phyloP scores from a whole-genome alignment of 2,113 vertebrate genomes.

The Hippocampus comes region DNA sequence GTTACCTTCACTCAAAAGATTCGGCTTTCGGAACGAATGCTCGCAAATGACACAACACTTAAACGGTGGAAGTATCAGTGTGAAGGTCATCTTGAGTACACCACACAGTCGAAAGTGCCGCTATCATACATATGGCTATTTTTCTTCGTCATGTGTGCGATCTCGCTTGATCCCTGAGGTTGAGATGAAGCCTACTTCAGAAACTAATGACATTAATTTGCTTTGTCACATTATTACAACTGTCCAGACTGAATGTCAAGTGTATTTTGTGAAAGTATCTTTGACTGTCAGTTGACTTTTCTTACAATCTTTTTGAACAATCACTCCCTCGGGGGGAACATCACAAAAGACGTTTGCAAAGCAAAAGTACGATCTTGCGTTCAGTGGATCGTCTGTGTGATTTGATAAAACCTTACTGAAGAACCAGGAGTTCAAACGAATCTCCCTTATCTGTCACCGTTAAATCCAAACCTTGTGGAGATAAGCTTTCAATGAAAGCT shows the following conservation, averaged over 20 bases:
- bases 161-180: neutral
- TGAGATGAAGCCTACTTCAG: neutral
- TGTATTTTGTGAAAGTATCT: neutral
- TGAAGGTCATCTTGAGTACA: too few species aligned
- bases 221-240: neutral
- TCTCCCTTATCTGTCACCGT: constrained; percentile 4
- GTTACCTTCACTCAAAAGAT: too few species aligned
- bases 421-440: neutral
- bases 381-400: neutral
- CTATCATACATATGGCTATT: neutral
- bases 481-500: neutral
- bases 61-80: too few species aligned
- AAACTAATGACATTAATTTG: neutral
- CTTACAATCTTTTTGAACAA: neutral
- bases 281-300: neutral
- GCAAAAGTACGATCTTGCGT: neutral
- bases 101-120: too few species aligned
- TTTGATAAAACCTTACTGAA: neutral
- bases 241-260: neutral
- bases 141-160: neutral
- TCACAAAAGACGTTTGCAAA: neutral
- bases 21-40: too few species aligned
- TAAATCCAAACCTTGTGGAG: neutral
- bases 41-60: too few species aligned
- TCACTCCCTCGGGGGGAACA: neutral